phyloP scores from a whole-genome alignment of 2,113 vertebrate species.

The Rhinichthys klamathensis region DNA sequence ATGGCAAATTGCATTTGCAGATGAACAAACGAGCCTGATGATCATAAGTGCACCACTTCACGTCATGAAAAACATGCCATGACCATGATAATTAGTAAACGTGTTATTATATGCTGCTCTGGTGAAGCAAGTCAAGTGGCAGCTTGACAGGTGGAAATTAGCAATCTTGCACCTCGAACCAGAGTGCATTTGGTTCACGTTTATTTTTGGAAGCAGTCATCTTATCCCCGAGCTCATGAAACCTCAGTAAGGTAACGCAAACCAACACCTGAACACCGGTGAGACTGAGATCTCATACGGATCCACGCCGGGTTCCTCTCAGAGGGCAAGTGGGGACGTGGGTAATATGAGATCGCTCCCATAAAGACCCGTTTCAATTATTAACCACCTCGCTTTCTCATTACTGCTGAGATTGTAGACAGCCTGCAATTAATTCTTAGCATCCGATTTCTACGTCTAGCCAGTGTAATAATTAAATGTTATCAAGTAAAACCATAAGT shows the following conservation, averaged over 20 bases:
- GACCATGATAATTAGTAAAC: conserved; percentile 1
- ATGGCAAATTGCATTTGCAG: conserved; percentile 25
- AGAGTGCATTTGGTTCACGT: not conserved
- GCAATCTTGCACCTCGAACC: conserved; percentile 31
- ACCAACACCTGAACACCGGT: not conserved
- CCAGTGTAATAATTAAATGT: not conserved
- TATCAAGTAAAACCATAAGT: not conserved
- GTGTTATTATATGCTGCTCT: conserved; percentile 36
- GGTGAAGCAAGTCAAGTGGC: conserved; percentile 8
- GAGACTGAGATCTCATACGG: not conserved
- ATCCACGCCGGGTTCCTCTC: not conserved
- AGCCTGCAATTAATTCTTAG: not conserved
- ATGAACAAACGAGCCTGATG: not conserved
- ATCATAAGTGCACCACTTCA: not conserved
- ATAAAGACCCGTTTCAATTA: not conserved
- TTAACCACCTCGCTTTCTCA: not conserved
- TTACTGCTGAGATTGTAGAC: conserved; percentile 17
- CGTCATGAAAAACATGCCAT: not conserved
- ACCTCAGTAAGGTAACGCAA: not conserved
- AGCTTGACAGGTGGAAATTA: conserved; percentile 33
- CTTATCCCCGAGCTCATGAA: not conserved
- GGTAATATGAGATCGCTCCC: conserved; percentile 3
- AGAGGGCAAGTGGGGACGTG: conserved; percentile 10
- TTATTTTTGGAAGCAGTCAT: conserved; percentile 21
- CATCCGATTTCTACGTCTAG: not conserved